Evolutionary conservation across 23 tunicate genomes (phyloP), one percentile per base, ranked within the genome.

Genomic region (Styela clava): DNA sequence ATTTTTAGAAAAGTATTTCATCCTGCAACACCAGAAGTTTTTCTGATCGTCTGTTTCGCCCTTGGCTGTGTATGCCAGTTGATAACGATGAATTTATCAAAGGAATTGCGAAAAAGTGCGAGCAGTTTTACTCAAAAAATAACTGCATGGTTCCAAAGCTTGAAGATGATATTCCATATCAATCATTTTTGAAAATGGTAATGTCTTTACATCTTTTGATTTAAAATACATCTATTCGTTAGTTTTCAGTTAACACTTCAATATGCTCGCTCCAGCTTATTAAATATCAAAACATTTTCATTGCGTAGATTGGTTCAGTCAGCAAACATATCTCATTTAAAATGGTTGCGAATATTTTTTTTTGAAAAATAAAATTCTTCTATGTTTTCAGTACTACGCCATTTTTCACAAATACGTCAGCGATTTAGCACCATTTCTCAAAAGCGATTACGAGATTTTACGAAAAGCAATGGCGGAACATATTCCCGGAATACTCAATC

Each of bases 361-460:
- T n/a, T n/a, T n/a, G n/a, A n/a, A n/a, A n/a, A n/a, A n/a, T n/a
- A n/a, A n/a, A n/a, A n/a, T n/a, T n/a, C n/a, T n/a, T n/a, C n/a
- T n/a, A n/a, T n/a, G n/a, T n/a, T 82, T 69, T 82, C 79, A 91
- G 97, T 91, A 91, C 71, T 91, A 83, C 68, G 73, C 12, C 35
- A 80, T 91, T 35, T 69, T 83, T 35, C 78, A 63, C 16, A 33
- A 82, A 52, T 91, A 82, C 51, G 87, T 91, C 31, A 61, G 26
- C 30, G 64, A 63, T 34, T 74, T 91, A 24, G 63, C 79, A n/a
- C 82, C 90, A 3, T 31, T 72, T n/a, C 28, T 91, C 12, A 35
- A 62, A 65, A 79, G 67, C 1, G 91, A 91, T 77, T 91, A 71
- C 82, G 97, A 77, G 33, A 63, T 35, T 21, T 29, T 91, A 21